Evolutionary conservation across 2,797 vertebrate species (phyloP).

Genomic region (Sebastes itinus): DNA sequence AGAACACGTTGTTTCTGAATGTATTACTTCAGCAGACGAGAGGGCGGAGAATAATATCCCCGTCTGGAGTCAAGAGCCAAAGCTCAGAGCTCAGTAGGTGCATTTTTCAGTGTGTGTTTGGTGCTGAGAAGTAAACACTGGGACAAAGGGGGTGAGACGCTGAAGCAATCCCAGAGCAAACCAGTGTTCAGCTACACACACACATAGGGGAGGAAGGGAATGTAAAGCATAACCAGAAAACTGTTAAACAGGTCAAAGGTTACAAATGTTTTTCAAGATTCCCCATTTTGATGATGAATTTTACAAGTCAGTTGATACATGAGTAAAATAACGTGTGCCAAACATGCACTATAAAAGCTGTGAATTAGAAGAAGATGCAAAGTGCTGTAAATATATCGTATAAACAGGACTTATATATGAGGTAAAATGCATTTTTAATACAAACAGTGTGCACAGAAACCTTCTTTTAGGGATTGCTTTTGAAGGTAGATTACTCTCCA

Average conservation of each 20-base stretch:
- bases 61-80: constrained; percentile 1
- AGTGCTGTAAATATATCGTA: background rate
- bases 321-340: background rate
- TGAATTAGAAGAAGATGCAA: background rate
- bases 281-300: background rate
- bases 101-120: constrained; percentile 8
- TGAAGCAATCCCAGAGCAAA: constrained; percentile 28
- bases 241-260: background rate
- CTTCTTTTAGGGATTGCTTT: background rate
- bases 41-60: background rate
- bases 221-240: constrained; percentile 9
- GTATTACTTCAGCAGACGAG: background rate
- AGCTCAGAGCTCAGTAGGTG: background rate
- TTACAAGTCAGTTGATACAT: background rate
- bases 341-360: background rate
- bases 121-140: constrained; percentile 18
- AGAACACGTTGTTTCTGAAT: background rate
- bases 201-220: background rate
- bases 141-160: constrained; percentile 8
- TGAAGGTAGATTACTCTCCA: background rate
- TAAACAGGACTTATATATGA: background rate
- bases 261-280: background rate
- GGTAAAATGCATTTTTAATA: background rate
- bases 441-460: background rate
- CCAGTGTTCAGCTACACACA: background rate